Percentiles rank a stretch among this genome's conserved stretches.
Evolutionary conservation across 2,797 vertebrate genomes (phyloP).

Genomic region (Podarcis lilfordi): DNA sequence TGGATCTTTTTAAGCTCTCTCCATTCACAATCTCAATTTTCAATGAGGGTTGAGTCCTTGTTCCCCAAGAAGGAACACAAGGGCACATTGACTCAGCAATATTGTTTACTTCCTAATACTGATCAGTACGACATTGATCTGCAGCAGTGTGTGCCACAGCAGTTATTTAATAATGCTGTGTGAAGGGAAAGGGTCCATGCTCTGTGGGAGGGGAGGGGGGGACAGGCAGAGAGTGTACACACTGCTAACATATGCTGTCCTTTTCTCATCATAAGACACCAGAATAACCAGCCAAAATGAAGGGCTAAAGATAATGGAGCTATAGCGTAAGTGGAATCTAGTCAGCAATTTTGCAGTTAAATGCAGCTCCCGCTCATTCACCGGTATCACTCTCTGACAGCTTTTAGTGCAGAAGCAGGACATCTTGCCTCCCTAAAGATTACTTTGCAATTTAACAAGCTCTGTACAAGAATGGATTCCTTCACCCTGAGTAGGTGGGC

Average conservation of each 20-base stretch:
- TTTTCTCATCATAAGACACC: not conserved
- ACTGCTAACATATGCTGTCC: not conserved
- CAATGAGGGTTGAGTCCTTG: not conserved
- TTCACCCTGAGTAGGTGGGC: not conserved
- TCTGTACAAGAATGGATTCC: not conserved
- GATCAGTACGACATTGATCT: not conserved
- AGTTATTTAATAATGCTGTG: not conserved
- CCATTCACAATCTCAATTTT: not conserved
- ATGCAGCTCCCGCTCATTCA: not conserved
- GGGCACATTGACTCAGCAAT: not conserved
- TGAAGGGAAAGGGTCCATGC: not conserved
- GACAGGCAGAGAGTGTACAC: not conserved
- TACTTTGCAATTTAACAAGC: slow-evolving; percentile 12
- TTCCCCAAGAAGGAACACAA: not conserved
- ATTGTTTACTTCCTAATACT: not conserved
- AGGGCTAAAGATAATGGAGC: not conserved
- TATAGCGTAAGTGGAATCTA: not conserved
- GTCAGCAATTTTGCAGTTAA: slow-evolving; percentile 9
- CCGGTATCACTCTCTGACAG: not conserved
- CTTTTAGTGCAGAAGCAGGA: slow-evolving; percentile 5
- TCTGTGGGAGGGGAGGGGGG: not conserved
- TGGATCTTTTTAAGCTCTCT: not conserved
- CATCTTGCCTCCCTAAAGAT: not conserved
- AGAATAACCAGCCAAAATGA: not conserved
- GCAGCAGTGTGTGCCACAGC: not conserved